phyloP scores from a whole-genome alignment of 2,797 vertebrate species.

The Anas flavirostris region DNA sequence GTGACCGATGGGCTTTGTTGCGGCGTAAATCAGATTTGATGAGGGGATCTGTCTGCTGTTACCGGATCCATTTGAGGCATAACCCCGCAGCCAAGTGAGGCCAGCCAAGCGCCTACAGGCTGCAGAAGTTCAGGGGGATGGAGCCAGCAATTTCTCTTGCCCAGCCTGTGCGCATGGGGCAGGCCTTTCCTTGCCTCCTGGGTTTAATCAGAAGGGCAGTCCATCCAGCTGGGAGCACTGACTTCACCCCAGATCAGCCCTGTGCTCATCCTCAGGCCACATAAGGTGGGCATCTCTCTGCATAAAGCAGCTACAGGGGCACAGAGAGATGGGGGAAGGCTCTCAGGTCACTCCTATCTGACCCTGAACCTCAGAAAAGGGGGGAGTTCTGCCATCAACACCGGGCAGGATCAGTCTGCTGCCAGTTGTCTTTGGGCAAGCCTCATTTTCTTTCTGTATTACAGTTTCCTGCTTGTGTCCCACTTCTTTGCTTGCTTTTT shows the following conservation, averaged over 20 bases:
- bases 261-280: neutral
- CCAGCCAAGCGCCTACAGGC: neutral
- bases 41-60: conserved; percentile 23
- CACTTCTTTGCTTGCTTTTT: neutral
- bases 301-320: neutral
- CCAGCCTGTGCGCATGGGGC: neutral
- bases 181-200: neutral
- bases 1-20: neutral
- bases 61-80: neutral
- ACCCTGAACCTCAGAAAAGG: neutral
- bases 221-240: neutral
- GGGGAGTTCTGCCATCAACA: neutral
- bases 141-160: neutral
- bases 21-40: neutral
- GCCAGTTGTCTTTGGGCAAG: neutral
- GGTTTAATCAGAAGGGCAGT: neutral
- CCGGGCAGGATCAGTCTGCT: neutral
- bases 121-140: neutral
- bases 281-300: neutral
- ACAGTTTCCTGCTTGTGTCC: neutral
- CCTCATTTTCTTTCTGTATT: neutral
- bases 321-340: neutral
- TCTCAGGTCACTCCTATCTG: neutral
- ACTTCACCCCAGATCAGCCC: neutral
- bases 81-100: neutral